Conservation (phyloP, 35 echinoderm and acorn worm genomes). For the Patiria miniata region DNA sequence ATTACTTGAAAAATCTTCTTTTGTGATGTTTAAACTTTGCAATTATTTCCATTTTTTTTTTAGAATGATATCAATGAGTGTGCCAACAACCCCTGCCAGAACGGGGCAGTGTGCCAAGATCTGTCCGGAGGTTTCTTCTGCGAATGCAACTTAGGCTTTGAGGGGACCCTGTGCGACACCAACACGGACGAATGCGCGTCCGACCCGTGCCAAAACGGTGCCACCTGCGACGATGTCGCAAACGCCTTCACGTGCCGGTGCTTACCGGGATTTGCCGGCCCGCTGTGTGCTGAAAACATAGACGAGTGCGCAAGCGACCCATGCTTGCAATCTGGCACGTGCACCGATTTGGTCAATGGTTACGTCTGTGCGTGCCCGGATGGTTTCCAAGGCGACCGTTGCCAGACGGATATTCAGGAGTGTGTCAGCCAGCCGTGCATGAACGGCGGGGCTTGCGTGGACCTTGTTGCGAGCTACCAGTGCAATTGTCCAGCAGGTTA, state of each 20-base stretch:
- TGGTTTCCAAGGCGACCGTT: neutral
- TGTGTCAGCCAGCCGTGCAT: slow-evolving; percentile 43
- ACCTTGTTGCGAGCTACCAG: slow-evolving; percentile 18
- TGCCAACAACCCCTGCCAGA: slow-evolving; percentile 36
- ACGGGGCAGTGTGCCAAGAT: slow-evolving; percentile 24
- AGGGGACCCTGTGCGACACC: slow-evolving; percentile 21
- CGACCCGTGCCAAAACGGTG: slow-evolving; percentile 52
- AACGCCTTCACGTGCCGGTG: slow-evolving; percentile 44
- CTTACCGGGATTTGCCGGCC: neutral
- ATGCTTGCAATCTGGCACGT: slow-evolving; percentile 44
- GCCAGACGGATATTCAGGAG: slow-evolving; percentile 34
- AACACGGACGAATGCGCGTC: slow-evolving; percentile 48
- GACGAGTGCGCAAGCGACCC: slow-evolving; percentile 69
- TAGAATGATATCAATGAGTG: slow-evolving; percentile 26
- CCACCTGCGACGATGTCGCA: slow-evolving; percentile 1
- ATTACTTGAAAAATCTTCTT: no score
- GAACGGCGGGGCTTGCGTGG: slow-evolving; percentile 34
- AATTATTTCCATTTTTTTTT: slow-evolving; percentile 42
- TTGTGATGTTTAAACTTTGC: slow-evolving; percentile 28
- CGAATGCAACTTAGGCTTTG: slow-evolving; percentile 29
- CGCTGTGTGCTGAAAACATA: slow-evolving; percentile 42
- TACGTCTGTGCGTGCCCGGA: neutral
- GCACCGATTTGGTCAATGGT: slow-evolving; percentile 20
- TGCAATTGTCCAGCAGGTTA: slow-evolving; percentile 40
- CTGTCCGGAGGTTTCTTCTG: slow-evolving; percentile 7